A percentile compares a stretch with the other conserved stretches of the same genome.
phyloP scores from a whole-genome alignment of 2,797 vertebrate species.

The Lycodopsis pacificus region DNA sequence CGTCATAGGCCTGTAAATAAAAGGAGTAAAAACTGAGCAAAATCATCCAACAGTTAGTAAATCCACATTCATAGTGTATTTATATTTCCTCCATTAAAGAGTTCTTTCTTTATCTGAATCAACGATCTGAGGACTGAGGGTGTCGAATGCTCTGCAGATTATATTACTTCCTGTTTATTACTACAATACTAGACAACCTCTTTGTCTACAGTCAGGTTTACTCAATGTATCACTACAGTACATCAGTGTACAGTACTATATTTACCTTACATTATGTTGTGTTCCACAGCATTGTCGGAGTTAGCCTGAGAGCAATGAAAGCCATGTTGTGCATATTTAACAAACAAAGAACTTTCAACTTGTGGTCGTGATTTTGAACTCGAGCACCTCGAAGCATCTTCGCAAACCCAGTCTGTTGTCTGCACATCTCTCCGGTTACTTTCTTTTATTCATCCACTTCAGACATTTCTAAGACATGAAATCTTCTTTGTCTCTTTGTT shows the following conservation, averaged over 20 bases:
- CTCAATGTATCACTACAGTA: not conserved
- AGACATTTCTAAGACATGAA: not conserved
- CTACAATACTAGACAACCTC: too few relatives aligned
- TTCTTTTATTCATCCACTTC: not conserved
- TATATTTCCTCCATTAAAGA: too few relatives aligned
- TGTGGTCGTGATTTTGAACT: fast-evolving
- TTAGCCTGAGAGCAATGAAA: not conserved
- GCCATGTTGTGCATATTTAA: not conserved
- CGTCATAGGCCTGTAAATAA: not conserved
- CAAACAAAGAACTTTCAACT: not conserved
- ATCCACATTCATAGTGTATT: not conserved
- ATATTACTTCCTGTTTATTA: too few relatives aligned
- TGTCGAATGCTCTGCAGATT: too few relatives aligned
- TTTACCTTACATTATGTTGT: too few relatives aligned
- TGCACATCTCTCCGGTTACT: too few relatives aligned
- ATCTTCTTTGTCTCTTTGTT: not conserved
- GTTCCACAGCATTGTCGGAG: not conserved
- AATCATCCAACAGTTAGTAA: not conserved
- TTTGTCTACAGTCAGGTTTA: not conserved
- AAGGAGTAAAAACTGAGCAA: not conserved
- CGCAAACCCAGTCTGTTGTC: too few relatives aligned
- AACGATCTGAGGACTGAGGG: too few relatives aligned
- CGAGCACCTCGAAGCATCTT: not conserved
- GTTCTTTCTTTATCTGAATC: too few relatives aligned
- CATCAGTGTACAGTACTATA: too few relatives aligned